Conservation (phyloP, 1,140 invertebrate species). For the Drosophila nebulosa region DNA sequence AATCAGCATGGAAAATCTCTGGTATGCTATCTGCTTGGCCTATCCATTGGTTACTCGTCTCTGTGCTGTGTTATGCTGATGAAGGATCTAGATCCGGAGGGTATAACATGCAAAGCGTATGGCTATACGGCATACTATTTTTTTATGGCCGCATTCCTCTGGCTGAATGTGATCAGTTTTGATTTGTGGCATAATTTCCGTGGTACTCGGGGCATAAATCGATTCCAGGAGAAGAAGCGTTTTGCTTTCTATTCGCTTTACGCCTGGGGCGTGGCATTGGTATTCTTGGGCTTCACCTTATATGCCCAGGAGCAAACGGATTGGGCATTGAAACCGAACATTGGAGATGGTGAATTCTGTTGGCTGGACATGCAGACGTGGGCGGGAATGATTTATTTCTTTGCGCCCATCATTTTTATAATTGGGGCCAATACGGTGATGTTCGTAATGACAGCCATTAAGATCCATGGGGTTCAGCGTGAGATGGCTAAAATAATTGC, state of each 20-base stretch:
- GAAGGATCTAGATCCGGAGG: constrained; percentile 24
- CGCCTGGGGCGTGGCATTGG: constrained; percentile 85
- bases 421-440: constrained; percentile 87
- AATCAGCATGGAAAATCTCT: constrained; percentile 88
- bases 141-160: constrained; percentile 88
- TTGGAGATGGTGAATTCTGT: constrained; percentile 82
- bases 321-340: constrained; percentile 82
- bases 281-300: constrained; percentile 81
- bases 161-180: constrained; percentile 90
- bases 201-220: constrained; percentile 82
- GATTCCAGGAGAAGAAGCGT: constrained; percentile 82
- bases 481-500: constrained; percentile 84
- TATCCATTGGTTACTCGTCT: constrained; percentile 84
- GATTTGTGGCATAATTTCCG: constrained; percentile 89
- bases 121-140: constrained; percentile 87
- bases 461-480: constrained; percentile 84
- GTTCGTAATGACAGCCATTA: constrained; percentile 87
- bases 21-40: constrained; percentile 86
- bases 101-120: constrained; percentile 41
- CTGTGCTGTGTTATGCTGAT: constrained; percentile 83
- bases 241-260: constrained; percentile 87
- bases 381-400: constrained; percentile 87
- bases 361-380: constrained; percentile 82
- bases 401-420: constrained; percentile 86
- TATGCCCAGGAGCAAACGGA: constrained; percentile 81